phyloP scores from a whole-genome alignment of 2,888 invertebrate species.

The Spatulosminthurus flaviceps region DNA sequence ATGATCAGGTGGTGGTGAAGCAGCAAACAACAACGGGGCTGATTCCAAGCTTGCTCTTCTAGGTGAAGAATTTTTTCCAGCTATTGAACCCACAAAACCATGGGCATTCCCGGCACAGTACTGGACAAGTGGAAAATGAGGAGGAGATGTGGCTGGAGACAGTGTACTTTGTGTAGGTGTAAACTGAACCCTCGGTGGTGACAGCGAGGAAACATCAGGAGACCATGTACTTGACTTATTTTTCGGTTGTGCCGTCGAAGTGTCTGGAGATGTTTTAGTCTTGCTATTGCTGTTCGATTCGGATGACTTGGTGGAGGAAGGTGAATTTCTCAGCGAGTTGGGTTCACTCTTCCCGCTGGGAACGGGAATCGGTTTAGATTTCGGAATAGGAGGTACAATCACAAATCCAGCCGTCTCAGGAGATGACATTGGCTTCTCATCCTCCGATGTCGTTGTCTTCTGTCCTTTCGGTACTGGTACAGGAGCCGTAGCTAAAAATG shows the following conservation, averaged over 20 bases:
- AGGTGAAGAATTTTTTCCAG: slow-evolving; percentile 52
- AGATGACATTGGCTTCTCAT: slow-evolving; percentile 61
- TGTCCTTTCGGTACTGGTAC: slow-evolving; percentile 59
- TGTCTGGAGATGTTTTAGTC: slow-evolving; percentile 35
- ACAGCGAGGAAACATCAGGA: slow-evolving; percentile 88
- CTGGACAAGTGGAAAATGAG: slow-evolving; percentile 62
- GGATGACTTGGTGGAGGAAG: slow-evolving; percentile 52
- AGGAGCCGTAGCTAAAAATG: slow-evolving; percentile 71
- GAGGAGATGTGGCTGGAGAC: slow-evolving; percentile 62
- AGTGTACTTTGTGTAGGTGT: slow-evolving; percentile 62
- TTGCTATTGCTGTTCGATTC: slow-evolving; percentile 33
- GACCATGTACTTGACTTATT: slow-evolving; percentile 65
- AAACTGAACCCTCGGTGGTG: slow-evolving; percentile 83
- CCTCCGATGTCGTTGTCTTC: slow-evolving; percentile 53
- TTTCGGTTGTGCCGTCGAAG: slow-evolving; percentile 42
- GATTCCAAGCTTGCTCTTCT: slow-evolving; percentile 60
- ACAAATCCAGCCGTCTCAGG: slow-evolving; percentile 64
- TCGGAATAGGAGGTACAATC: slow-evolving; percentile 63
- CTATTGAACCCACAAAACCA: slow-evolving; percentile 47
- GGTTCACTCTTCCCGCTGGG: slow-evolving; percentile 62
- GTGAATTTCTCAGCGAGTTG: slow-evolving; percentile 60
- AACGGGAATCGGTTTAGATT: slow-evolving; percentile 64
- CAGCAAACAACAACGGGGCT: slow-evolving; percentile 60
- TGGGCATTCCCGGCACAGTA: slow-evolving; percentile 58
- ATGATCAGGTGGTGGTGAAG: slow-evolving; percentile 62